Evolutionary conservation across 2,888 invertebrate species (phyloP).

Genomic region (Trichopria drosophilae): DNA sequence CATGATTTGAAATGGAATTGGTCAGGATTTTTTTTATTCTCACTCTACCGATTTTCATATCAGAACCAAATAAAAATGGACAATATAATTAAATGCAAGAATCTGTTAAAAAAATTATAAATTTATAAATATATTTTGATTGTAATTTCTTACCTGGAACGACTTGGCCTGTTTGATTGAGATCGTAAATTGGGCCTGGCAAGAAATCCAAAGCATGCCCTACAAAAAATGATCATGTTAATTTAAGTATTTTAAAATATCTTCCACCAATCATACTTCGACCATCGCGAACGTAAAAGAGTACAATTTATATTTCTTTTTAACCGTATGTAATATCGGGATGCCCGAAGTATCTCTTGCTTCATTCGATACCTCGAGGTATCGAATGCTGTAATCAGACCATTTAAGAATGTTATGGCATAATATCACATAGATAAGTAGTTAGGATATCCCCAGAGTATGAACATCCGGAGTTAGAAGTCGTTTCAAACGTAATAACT

Average conservation of each 20-base stretch:
- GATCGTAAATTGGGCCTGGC: conserved; percentile 77
- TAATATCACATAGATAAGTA: conserved; percentile 1
- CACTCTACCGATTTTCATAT: background rate
- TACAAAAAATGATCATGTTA: conserved; percentile 54
- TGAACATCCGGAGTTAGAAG: too few species aligned
- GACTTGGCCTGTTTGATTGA: conserved; percentile 85
- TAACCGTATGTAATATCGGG: background rate
- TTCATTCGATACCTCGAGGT: too few species aligned
- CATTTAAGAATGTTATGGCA: too few species aligned
- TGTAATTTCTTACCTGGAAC: conserved; percentile 68
- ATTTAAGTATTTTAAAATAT: conserved; percentile 31
- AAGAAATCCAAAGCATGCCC: conserved; percentile 62
- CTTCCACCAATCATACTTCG: conserved; percentile 30
- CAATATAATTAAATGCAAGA: background rate
- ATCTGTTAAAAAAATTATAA: background rate
- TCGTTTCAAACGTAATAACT: too few species aligned
- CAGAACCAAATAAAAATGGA: background rate
- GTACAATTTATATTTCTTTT: too few species aligned
- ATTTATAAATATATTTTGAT: background rate
- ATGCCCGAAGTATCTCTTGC: conserved; percentile 25
- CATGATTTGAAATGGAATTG: too few species aligned
- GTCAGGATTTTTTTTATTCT: too few species aligned
- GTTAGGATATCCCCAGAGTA: too few species aligned
- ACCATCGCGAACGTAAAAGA: too few species aligned
- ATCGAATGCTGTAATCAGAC: too few species aligned